Evolutionary conservation across 2,797 vertebrate species (phyloP).

Genomic region (Nannoperca australis): DNA sequence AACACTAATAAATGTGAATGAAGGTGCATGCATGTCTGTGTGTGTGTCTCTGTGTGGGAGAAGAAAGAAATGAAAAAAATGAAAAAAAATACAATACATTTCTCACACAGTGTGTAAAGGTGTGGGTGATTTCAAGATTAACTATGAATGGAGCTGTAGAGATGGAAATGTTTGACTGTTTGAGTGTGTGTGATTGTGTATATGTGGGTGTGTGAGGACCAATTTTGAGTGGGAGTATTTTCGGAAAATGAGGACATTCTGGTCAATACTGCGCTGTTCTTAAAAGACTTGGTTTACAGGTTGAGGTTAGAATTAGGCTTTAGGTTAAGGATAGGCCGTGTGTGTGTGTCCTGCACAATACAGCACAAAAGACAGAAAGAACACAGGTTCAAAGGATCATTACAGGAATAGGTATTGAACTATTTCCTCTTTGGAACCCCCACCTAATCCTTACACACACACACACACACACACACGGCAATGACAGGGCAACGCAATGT

Average conservation of each 20-base stretch:
- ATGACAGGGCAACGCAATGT: slow-evolving; percentile 68
- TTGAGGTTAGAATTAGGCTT: too few relatives aligned
- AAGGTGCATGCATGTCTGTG: slow-evolving; percentile 1
- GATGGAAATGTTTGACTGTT: slow-evolving; percentile 1
- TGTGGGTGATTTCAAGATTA: slow-evolving; percentile 31
- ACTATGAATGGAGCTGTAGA: slow-evolving; percentile 34
- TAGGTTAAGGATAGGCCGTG: too few relatives aligned
- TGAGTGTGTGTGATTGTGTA: background rate
- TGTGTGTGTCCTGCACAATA: slow-evolving; percentile 4
- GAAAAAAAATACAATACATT: too few relatives aligned
- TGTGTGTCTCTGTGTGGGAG: background rate
- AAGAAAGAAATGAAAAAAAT: too few relatives aligned
- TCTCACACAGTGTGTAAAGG: slow-evolving; percentile 20
- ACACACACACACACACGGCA: slow-evolving; percentile 31
- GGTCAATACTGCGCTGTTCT: too few relatives aligned
- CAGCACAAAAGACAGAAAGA: slow-evolving; percentile 27
- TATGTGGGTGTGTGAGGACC: background rate
- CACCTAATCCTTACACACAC: slow-evolving; percentile 45
- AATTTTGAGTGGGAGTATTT: too few relatives aligned
- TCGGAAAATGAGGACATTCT: too few relatives aligned
- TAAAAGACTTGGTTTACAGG: too few relatives aligned
- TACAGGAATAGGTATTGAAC: slow-evolving; percentile 54
- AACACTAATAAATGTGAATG: slow-evolving; percentile 56
- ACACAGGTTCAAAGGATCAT: slow-evolving; percentile 57
- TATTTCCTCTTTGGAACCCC: slow-evolving; percentile 51